Base-by-base conservation (phyloP, 2,797 vertebrate genomes). In the Centropyge bicolor region DNA sequence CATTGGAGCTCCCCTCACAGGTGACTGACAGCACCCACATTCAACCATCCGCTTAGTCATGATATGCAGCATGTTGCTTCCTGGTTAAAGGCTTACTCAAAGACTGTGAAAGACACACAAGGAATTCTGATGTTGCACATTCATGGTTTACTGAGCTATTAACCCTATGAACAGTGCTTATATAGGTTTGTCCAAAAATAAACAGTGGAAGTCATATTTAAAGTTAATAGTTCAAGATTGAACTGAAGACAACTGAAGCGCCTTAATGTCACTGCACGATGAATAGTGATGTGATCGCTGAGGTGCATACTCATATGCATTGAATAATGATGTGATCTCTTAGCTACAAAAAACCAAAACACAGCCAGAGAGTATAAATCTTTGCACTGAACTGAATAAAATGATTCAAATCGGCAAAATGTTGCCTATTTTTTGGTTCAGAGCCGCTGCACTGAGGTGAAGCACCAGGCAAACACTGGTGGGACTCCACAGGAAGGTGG, bases 1-100 rank as follows among this genome's bases (percentile, higher is more conserved):
- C 70, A 60, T 65, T 70, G 62, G 75, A 69, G 83, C 80, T 85
- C 60, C 82, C 74, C 70, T 86, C 76, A 17, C 76, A 76, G 76
- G 80, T 83, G 68, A 81, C 60, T 80, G 70, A 66, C 81, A 56
- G 63, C 46, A 62, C 43, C 16, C 22, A 35, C 76, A 66, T 61
- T 56, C 74, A 78, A 4, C 71, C 77, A 83, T 84, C 81, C 63
- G 66, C 61, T 67, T 24, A 79, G 74, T 31, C 13, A 27, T 48
- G 59, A 82, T n/a, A 51, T 24, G 31, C 62, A 74, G 69, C 51
- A 5, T 24, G 59, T 62, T 4, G 40, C 80, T 19, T 38, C 13
- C 52, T 48, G 64, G 27, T 66, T 40, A 38, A 60, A 71, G 60
- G 38, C 36, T 70, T 22, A 40, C 22, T 27, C 14, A 46, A 43